A percentile compares a stretch with the other conserved stretches of the same genome.
Evolutionary conservation across 2,888 invertebrate species (phyloP).

Genomic region (Vanessa cardui): DNA sequence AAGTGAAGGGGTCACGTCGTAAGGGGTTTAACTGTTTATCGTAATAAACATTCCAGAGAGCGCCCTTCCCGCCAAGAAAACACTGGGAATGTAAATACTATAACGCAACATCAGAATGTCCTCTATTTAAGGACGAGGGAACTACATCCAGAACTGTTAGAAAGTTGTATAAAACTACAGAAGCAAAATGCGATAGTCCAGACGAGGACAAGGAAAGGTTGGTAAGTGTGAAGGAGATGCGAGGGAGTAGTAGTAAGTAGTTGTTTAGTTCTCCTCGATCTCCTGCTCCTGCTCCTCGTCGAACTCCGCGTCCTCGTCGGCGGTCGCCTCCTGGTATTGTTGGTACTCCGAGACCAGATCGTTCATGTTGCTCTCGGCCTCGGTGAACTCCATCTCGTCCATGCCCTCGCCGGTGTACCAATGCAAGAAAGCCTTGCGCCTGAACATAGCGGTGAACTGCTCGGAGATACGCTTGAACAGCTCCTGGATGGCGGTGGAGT

Average conservation of each 20-base stretch:
- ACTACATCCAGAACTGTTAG: constrained; percentile 59
- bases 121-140: constrained; percentile 47
- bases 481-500: constrained; percentile 96
- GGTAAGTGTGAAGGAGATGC: constrained; percentile 41
- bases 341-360: constrained; percentile 97
- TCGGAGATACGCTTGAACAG: constrained; percentile 95
- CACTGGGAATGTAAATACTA: constrained; percentile 75
- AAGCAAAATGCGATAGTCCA: constrained; percentile 55
- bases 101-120: constrained; percentile 58
- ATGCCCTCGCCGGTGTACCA: constrained; percentile 96
- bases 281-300: constrained; percentile 89
- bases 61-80: constrained; percentile 72
- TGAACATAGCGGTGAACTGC: constrained; percentile 97
- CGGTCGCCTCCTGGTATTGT: constrained; percentile 95
- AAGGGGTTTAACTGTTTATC: constrained; percentile 49
- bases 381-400: constrained; percentile 98
- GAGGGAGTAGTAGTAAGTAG: constrained; percentile 38
- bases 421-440: constrained; percentile 96
- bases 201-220: constrained; percentile 48
- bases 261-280: constrained; percentile 84
- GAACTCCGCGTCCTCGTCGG: constrained; percentile 92
- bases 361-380: constrained; percentile 98
- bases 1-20: constrained; percentile 71
- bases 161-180: constrained; percentile 66
- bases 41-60: constrained; percentile 72